Percentiles rank a stretch among this genome's conserved stretches.
These are phyloP conservation scores for Heliconius melpomene DNA, from an alignment of 1,140 invertebrate species.

Conservation along the genomic window DNA sequence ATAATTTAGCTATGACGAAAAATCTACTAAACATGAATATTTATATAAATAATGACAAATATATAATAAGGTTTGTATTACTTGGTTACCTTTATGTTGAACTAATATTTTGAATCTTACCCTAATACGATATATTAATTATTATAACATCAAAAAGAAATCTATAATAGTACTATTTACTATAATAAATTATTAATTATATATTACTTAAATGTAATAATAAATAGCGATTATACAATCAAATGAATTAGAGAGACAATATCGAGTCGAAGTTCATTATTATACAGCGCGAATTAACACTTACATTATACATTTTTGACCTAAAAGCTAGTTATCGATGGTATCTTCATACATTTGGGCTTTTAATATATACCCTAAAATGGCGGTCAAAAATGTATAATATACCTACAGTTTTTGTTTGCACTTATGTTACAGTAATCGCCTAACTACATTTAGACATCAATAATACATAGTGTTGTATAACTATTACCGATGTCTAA, in stretches of 20 bases:
- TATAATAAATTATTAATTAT: slow-evolving; percentile 79
- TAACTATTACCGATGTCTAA: slow-evolving; percentile 17
- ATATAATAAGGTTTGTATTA: slow-evolving; percentile 39
- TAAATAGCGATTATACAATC: slow-evolving; percentile 76
- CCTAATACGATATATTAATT: slow-evolving; percentile 75
- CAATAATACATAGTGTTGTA: background rate
- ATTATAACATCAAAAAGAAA: slow-evolving; percentile 76
- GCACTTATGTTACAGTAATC: slow-evolving; percentile 6
- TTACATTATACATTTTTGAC: slow-evolving; percentile 5
- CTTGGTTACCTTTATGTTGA: slow-evolving; percentile 56
- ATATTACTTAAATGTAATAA: slow-evolving; percentile 79
- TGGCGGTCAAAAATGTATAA: slow-evolving; percentile 10
- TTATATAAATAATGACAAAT: slow-evolving; percentile 59
- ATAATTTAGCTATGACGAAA: slow-evolving; percentile 74
- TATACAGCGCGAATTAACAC: background rate
- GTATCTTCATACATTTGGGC: background rate
- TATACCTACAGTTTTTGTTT: slow-evolving; percentile 18
- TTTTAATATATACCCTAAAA: background rate
- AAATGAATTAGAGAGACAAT: slow-evolving; percentile 81
- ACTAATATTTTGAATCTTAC: slow-evolving; percentile 73
- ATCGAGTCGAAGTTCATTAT: slow-evolving; percentile 43
- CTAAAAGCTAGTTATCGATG: background rate
- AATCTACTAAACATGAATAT: slow-evolving; percentile 65
- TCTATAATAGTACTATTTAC: slow-evolving; percentile 72
- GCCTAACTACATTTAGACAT: slow-evolving; percentile 4